These are phyloP conservation scores for Oostethus manadensis DNA, from an alignment of 2,113 vertebrate genomes.

Conservation along the genomic window DNA sequence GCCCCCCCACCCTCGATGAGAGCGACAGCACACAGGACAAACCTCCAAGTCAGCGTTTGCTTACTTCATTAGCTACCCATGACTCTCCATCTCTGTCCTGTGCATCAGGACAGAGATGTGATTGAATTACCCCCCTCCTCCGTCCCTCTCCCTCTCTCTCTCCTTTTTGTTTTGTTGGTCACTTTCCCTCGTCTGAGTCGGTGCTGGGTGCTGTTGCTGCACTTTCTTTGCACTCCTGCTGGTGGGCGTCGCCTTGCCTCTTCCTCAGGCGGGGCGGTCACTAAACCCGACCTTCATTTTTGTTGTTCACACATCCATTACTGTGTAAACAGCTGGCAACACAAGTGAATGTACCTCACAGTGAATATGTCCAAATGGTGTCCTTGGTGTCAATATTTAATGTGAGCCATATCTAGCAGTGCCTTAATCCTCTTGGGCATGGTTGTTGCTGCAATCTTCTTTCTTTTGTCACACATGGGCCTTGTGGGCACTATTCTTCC, in stretches of 20 bases:
- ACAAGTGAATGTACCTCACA: no score
- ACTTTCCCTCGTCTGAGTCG: slow-evolving; percentile 43
- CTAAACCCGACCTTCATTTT: slow-evolving; percentile 60
- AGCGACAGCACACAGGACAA: slow-evolving; percentile 15
- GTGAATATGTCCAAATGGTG: no score
- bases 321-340: no score
- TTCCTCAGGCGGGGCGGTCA: slow-evolving; percentile 50
- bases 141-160: slow-evolving; percentile 11
- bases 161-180: slow-evolving; percentile 46
- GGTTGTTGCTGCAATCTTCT: no score
- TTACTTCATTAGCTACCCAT: slow-evolving; percentile 61
- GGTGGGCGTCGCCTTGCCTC: slow-evolving; percentile 39
- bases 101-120: slow-evolving; percentile 51
- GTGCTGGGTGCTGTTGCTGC: slow-evolving; percentile 53
- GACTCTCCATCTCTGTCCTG: slow-evolving; percentile 45
- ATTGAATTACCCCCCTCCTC: slow-evolving; percentile 52
- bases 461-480: no score
- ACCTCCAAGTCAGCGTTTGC: slow-evolving; percentile 58
- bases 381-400: no score
- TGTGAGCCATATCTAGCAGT: no score
- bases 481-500: no score
- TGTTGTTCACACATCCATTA: slow-evolving; percentile 12
- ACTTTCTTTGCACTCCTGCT: slow-evolving; percentile 49
- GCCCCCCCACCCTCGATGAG: slow-evolving; percentile 3
- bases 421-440: no score